A percentile compares a stretch with the other conserved stretches of the same genome.
Evolutionary conservation across 1,140 invertebrate genomes (phyloP).

Genomic region (Leptinotarsa lineolata): DNA sequence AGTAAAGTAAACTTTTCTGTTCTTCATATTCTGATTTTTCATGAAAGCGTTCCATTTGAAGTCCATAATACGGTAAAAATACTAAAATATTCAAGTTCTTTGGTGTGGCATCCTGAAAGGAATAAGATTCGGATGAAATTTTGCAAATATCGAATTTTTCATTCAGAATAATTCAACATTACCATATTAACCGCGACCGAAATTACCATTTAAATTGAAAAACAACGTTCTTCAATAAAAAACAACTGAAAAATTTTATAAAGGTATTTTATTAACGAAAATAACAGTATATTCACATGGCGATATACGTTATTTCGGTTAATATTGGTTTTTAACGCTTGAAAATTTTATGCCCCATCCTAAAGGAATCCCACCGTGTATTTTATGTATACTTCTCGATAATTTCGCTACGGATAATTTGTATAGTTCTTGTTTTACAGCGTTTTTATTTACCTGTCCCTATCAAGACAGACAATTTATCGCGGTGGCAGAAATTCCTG

Average conservation of each 20-base stretch:
- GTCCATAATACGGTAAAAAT: too few species aligned
- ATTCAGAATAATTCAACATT: neutral
- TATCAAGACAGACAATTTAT: neutral
- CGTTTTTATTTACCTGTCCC: constrained; percentile 1
- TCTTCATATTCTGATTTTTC: too few species aligned
- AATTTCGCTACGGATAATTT: neutral
- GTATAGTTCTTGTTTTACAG: neutral
- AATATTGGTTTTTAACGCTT: constrained; percentile 1
- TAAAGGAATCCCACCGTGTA: neutral
- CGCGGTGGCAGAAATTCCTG: neutral
- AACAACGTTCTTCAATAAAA: neutral
- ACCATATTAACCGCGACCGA: neutral
- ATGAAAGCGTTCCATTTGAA: too few species aligned
- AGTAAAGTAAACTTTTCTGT: too few species aligned
- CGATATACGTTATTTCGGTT: neutral
- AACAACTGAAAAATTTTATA: neutral
- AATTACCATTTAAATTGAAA: constrained; percentile 9
- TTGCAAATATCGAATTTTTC: too few species aligned
- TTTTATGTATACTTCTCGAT: neutral
- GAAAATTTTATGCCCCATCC: neutral
- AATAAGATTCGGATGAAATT: too few species aligned
- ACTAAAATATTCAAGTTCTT: too few species aligned
- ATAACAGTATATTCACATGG: neutral
- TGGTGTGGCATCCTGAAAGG: too few species aligned
- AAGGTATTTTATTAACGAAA: neutral